phyloP scores from a whole-genome alignment of 2,113 vertebrate species.

The Bettongia penicillata region DNA sequence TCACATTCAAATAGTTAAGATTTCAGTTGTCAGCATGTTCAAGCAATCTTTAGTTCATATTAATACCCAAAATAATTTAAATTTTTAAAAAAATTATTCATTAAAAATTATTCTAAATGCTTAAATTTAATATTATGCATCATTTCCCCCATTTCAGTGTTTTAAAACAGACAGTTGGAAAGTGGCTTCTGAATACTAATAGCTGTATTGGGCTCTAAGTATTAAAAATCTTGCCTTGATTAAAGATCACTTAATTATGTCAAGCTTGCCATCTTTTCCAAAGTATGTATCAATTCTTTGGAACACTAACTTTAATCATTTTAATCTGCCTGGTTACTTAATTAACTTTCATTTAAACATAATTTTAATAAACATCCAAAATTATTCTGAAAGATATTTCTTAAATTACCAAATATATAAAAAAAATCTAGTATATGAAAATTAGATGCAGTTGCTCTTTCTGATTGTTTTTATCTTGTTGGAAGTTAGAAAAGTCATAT shows the following conservation, averaged over 20 bases:
- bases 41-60: background rate
- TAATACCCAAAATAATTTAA: constrained; percentile 32
- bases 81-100: too few species aligned
- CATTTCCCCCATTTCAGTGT: background rate
- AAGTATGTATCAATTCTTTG: background rate
- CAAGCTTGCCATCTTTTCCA: background rate
- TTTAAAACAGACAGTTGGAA: constrained; percentile 40
- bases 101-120: background rate
- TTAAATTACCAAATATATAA: constrained; percentile 49
- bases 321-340: constrained; percentile 30
- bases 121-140: background rate
- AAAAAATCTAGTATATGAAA: constrained; percentile 35
- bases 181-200: background rate
- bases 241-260: background rate
- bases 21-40: constrained; percentile 14
- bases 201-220: background rate
- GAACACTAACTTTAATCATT: background rate
- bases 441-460: constrained; percentile 20
- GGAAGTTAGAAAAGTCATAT: constrained; percentile 27
- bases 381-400: constrained; percentile 49
- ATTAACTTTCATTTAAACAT: constrained; percentile 29
- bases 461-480: constrained; percentile 19
- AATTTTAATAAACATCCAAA: background rate
- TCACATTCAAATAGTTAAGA: background rate
- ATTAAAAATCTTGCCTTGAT: background rate